Percentiles rank a stretch among this genome's conserved stretches.
These are phyloP conservation scores for Diarsia rubi DNA, from an alignment of 2,888 invertebrate species.

Conservation along the genomic window DNA sequence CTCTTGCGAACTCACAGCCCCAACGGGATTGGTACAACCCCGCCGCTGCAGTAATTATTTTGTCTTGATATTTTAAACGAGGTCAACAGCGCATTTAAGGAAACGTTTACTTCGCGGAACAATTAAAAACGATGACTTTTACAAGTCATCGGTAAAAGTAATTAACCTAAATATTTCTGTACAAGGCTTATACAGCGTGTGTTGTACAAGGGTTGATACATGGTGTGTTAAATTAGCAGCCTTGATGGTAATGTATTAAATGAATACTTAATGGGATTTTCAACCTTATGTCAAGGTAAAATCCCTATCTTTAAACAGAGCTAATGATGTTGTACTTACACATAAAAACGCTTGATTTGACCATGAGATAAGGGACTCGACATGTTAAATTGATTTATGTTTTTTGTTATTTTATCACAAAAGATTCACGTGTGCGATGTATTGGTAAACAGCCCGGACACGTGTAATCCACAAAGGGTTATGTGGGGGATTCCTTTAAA, in stretches of 20 bases:
- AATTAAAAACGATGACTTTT: constrained; percentile 73
- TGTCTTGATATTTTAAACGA: constrained; percentile 42
- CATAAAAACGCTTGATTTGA: constrained; percentile 17
- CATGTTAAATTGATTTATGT: constrained; percentile 15
- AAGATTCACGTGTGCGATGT: not conserved
- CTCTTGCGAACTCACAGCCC: no score
- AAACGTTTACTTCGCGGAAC: constrained; percentile 64
- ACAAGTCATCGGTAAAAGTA: constrained; percentile 71
- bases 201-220: constrained; percentile 57
- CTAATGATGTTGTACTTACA: constrained; percentile 38
- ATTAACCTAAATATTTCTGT: constrained; percentile 76
- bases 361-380: constrained; percentile 7
- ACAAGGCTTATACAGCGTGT: constrained; percentile 46
- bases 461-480: constrained; percentile 9
- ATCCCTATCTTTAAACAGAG: constrained; percentile 27
- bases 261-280: constrained; percentile 37
- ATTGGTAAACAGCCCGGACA: constrained; percentile 3
- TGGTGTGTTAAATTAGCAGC: constrained; percentile 40
- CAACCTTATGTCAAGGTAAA: constrained; percentile 22
- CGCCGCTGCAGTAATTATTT: constrained; percentile 18
- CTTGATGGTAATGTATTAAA: constrained; percentile 48
- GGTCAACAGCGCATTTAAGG: constrained; percentile 56
- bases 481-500: constrained; percentile 2
- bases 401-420: not conserved
- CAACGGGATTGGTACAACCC: constrained; percentile 13